phyloP scores from a whole-genome alignment of 2,797 vertebrate genomes.

The Cryptoblepharus egeriae region DNA sequence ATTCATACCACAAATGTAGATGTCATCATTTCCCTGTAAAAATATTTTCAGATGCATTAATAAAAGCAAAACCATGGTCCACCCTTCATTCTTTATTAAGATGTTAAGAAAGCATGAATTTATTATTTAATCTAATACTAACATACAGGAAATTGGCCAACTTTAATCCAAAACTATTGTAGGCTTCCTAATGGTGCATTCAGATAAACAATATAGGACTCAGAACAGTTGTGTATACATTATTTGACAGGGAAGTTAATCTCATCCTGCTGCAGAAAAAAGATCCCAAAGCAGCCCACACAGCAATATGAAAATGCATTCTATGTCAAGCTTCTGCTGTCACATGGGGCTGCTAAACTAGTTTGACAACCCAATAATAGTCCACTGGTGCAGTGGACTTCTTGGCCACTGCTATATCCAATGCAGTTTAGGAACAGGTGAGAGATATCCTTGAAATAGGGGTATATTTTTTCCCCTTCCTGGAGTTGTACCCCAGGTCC shows the following conservation, averaged over 20 bases:
- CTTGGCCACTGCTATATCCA: too few species aligned
- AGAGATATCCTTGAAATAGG: too few species aligned
- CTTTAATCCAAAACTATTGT: background rate
- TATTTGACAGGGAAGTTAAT: background rate
- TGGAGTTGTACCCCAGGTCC: too few species aligned
- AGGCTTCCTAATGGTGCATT: background rate
- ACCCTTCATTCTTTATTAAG: background rate
- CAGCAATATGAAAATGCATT: background rate
- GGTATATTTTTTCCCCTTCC: too few species aligned
- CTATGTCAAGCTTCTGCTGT: background rate
- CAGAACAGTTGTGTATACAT: background rate
- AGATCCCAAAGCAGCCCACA: too few species aligned
- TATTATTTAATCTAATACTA: background rate
- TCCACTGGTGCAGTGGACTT: too few species aligned
- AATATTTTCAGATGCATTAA: background rate
- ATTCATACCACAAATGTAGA: slow-evolving; percentile 77
- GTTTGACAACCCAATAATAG: too few species aligned
- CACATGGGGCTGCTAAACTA: background rate
- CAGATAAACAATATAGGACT: background rate
- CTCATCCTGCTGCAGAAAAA: background rate
- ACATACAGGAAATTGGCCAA: background rate
- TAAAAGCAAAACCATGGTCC: background rate
- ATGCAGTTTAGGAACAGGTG: too few species aligned
- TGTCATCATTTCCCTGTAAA: slow-evolving; percentile 82
- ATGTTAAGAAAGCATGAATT: background rate